Evolutionary conservation across 2,888 invertebrate species (phyloP), one percentile per base, ranked within the genome.

Genomic region (Latrodectus hesperus): DNA sequence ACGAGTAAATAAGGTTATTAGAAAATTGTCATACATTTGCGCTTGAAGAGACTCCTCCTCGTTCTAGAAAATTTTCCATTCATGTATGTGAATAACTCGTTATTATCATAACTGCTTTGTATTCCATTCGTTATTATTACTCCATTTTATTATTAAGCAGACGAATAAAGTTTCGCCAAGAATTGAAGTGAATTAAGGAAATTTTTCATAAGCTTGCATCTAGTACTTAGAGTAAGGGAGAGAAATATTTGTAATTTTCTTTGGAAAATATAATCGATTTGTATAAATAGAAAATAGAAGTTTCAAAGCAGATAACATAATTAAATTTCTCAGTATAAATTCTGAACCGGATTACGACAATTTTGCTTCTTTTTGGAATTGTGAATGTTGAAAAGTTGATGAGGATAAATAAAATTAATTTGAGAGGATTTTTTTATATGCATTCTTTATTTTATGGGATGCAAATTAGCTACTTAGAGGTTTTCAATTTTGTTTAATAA

Each of bases 1-100:
- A 53, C 67, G n/a, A 52, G 81, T 70, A 84, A 84, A 84, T 77
- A 72, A 68, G 84, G 78, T 84, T 79, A 77, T 77, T 84, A 77
- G 75, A 78, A 38, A 72, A 72, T 78, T 26, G 65, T 38, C 67
- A 16, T 67, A 65, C 49, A 71, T n/a, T 60, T 60, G 60, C n/a
- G n/a, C 12, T 16, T 14, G n/a, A 60, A 60, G 10, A n/a, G 60
- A 5, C 14, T n/a, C 60, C n/a, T n/a, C 60, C 14, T 60, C 60
- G 12, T 60, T 12, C 12, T 60, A 10, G 6, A 12, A 16, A 16
- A 16, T 16, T 60, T 60, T 10, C n/a, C n/a, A 6, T 60, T 60
- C n/a, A 16, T 60, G n/a, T 60, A n/a, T 60, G 60, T n/a, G n/a
- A 16, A 60, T 16, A 60, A 60, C 14, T 60, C 60, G n/a, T 60